Base-by-base conservation (phyloP, 2,888 invertebrate species). In the Hirtodrosophila trivittata region DNA sequence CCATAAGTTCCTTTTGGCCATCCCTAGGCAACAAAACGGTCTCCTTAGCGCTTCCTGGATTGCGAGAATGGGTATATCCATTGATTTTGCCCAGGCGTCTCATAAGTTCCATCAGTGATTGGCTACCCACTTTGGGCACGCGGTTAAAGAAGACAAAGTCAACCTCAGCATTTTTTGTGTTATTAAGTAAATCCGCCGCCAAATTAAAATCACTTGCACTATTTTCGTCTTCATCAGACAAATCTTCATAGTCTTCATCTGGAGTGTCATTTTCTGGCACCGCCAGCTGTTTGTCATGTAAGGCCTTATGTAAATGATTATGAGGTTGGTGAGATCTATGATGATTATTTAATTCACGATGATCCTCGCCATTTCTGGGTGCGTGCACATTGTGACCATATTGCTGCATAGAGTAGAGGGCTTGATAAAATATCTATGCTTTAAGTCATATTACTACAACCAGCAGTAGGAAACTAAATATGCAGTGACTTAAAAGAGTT, bases 111-210 rank as follows among this genome's bases (percentile, higher is more conserved):
- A 97, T 97, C 82, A 97, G 93, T 2, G 96, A 95, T 90, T 97
- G 96, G 50, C 96, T 96, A 58, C 97, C 97, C 37, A 97, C 97
- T 91, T 97, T 97, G 6, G 97, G 96, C 30, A 97, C 97, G 12
- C 97, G 92, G 90, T 97, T 97, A 91, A 97, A 97, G 91, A 97
- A 95, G 18, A 97, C 90, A 43, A 96, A 92, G 50, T 96, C 94
- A 8, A 93, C 92, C 50, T 90, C 77, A 6, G 90, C 89, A 4
- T 76, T 80, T 47, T 86, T 88, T 0, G 90, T 90, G 42, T 90
- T 90, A 54, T 90, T 90, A 1, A 90, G 59, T 1, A 75, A 21
- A 59, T 82, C 82, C 2, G 88, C 77, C 2, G 72, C 73, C n/a
- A 66, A 37, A 26, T 68, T 82, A 25, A 59, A 69, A n/a, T 54